These are phyloP conservation scores for Eulithis prunata DNA, from an alignment of 2,888 invertebrate genomes.

Conservation along the genomic window DNA sequence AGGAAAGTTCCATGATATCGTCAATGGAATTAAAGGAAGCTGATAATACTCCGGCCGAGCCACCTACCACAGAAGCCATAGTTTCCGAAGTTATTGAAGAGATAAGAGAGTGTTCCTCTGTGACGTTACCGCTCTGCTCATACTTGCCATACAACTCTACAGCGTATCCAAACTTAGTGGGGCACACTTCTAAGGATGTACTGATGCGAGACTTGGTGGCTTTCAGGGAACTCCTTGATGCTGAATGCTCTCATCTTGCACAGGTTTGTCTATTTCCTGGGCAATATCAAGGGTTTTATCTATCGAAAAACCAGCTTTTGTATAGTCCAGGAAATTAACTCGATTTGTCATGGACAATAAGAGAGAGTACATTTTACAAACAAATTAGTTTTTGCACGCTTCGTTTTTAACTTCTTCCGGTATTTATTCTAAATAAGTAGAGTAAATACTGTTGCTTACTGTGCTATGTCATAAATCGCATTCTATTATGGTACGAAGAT, in stretches of 20 bases:
- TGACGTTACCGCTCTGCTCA: slow-evolving; percentile 88
- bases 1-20: slow-evolving; percentile 79
- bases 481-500: neutral
- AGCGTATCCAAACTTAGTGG: slow-evolving; percentile 92
- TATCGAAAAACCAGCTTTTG: neutral
- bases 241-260: slow-evolving; percentile 94
- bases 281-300: neutral
- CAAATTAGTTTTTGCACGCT: neutral
- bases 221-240: slow-evolving; percentile 94
- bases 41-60: slow-evolving; percentile 66
- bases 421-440: neutral
- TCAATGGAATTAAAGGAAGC: slow-evolving; percentile 72
- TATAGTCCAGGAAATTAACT: neutral
- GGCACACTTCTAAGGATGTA: slow-evolving; percentile 86
- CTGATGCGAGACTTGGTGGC: slow-evolving; percentile 90
- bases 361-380: neutral
- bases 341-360: neutral
- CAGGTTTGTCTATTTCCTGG: slow-evolving; percentile 70
- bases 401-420: neutral
- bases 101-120: slow-evolving; percentile 87
- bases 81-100: slow-evolving; percentile 79
- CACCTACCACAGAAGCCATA: slow-evolving; percentile 71
- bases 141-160: slow-evolving; percentile 91
- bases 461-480: neutral
- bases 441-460: neutral